phyloP scores from a whole-genome alignment of 2,797 vertebrate genomes.

The Notoglanidium macrostoma region DNA sequence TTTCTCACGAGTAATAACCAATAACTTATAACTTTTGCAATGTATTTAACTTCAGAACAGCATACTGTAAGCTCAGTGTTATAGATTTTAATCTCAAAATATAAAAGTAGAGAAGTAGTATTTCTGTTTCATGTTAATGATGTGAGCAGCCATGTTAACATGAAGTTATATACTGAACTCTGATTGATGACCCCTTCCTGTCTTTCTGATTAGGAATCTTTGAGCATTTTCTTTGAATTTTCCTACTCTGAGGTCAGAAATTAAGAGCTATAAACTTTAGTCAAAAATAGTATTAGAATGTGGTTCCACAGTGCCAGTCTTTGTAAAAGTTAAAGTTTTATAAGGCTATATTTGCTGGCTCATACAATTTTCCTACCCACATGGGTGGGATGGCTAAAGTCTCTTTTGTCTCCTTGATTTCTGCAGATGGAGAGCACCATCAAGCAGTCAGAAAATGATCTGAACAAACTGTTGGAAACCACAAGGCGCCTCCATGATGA shows the following conservation, averaged over 20 bases:
- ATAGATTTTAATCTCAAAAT: not conserved
- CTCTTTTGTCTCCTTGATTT: conserved; percentile 3
- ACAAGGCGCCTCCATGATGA: conserved; percentile 96
- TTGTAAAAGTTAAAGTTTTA: not conserved
- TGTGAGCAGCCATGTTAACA: not conserved
- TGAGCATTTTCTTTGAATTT: not conserved
- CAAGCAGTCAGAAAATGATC: conserved; percentile 97
- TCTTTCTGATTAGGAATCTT: not conserved
- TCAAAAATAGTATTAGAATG: not conserved
- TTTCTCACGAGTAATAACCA: too few species aligned
- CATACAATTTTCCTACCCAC: not conserved
- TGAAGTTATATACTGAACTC: not conserved
- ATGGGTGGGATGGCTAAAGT: not conserved
- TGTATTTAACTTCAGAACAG: not conserved
- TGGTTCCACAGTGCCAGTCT: not conserved
- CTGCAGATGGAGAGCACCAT: conserved; percentile 98
- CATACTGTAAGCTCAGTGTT: not conserved
- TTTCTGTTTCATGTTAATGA: not conserved
- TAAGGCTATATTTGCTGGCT: not conserved
- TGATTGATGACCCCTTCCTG: not conserved
- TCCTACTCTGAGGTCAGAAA: not conserved
- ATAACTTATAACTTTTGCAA: not conserved
- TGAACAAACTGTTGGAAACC: conserved; percentile 95
- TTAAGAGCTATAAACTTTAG: not conserved
- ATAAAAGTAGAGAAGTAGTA: not conserved